A percentile compares a stretch with the other conserved stretches of the same genome.
Evolutionary conservation across 1,140 invertebrate genomes (phyloP).

Genomic region (Bicyclus anynana): DNA sequence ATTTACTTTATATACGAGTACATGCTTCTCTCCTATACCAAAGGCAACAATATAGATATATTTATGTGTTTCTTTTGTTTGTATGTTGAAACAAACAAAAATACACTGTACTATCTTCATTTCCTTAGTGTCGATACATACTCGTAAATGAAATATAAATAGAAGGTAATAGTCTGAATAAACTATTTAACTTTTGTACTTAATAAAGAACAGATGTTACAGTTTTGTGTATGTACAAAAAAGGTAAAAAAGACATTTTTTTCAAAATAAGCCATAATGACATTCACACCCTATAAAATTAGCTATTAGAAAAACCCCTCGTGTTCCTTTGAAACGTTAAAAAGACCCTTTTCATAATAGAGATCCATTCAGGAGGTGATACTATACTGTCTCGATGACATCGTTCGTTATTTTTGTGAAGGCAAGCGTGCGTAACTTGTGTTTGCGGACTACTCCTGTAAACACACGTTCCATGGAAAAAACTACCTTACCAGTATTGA

Average conservation of each 20-base stretch:
- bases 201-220: background rate
- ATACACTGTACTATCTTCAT: too few relatives aligned
- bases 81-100: too few relatives aligned
- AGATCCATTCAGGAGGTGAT: constrained; percentile 26
- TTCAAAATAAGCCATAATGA: constrained; percentile 23
- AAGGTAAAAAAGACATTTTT: constrained; percentile 6
- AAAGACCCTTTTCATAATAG: constrained; percentile 38
- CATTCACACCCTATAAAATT: constrained; percentile 31
- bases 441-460: constrained; percentile 19
- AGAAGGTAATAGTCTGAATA: too few relatives aligned
- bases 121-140: too few relatives aligned
- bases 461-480: constrained; percentile 20
- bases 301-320: constrained; percentile 26
- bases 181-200: too few relatives aligned
- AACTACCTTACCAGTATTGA: constrained; percentile 22
- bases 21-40: too few relatives aligned
- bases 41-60: too few relatives aligned
- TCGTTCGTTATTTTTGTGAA: constrained; percentile 76
- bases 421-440: constrained; percentile 64
- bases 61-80: too few relatives aligned
- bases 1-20: too few relatives aligned
- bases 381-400: constrained; percentile 39
- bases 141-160: too few relatives aligned
- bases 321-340: constrained; percentile 47
- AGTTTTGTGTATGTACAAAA: background rate